Conservation (phyloP, 2,888 invertebrate genomes). For the Drosophila stalkeri region DNA sequence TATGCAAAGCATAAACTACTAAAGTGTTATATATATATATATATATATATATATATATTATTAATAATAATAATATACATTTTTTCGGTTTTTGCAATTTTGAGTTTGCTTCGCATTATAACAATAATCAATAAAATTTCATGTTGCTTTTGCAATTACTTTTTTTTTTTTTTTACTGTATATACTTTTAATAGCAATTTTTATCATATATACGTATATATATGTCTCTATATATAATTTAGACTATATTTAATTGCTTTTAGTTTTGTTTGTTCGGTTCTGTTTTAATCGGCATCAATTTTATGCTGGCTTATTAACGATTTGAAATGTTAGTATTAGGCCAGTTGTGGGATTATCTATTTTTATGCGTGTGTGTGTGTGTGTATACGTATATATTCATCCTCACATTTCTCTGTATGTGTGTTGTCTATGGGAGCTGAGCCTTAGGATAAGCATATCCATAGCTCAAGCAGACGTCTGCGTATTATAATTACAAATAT, state of each 20-base stretch:
- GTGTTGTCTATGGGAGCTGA: conserved; percentile 42
- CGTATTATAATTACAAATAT: conserved; percentile 50
- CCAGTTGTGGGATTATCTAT: conserved; percentile 9
- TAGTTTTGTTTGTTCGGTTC: conserved; percentile 38
- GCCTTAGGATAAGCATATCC: conserved; percentile 47
- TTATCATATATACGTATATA: conserved; percentile 32
- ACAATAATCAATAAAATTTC: conserved; percentile 81
- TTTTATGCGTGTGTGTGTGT: background rate
- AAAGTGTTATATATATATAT: conserved; percentile 8
- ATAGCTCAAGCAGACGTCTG: conserved; percentile 40
- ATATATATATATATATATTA: conserved; percentile 4
- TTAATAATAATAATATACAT: background rate
- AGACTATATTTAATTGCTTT: conserved; percentile 47
- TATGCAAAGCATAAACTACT: conserved; percentile 46
- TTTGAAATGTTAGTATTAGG: conserved; percentile 24
- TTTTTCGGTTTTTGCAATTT: conserved; percentile 22
- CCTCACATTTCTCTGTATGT: conserved; percentile 20
- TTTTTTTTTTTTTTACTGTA: conserved; percentile 20
- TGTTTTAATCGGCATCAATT: conserved; percentile 33
- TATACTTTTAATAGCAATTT: conserved; percentile 48
- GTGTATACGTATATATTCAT: conserved; percentile 16
- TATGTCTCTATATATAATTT: conserved; percentile 22
- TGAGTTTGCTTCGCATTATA: conserved; percentile 80
- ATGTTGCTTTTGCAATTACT: conserved; percentile 69
- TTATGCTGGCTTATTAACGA: conserved; percentile 37